Conservation (phyloP, 2,113 vertebrate genomes). For the Platysteira castanea region DNA sequence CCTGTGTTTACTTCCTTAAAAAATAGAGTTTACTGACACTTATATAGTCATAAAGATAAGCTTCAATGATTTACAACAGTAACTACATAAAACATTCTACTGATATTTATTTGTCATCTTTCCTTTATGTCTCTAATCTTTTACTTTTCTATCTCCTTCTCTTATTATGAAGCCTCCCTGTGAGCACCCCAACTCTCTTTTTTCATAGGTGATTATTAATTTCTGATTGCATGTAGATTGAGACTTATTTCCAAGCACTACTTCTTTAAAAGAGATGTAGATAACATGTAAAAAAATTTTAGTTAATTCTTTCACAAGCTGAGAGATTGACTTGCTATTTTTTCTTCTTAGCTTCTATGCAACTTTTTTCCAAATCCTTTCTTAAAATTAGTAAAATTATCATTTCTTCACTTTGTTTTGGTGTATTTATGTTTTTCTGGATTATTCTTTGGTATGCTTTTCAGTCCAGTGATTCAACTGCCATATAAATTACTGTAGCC, state of each 20-base stretch:
- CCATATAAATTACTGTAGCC: constrained; percentile 8
- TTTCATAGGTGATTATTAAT: neutral
- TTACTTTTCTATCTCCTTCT: neutral
- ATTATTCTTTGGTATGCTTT: constrained; percentile 26
- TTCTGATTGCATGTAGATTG: neutral
- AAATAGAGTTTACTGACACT: neutral
- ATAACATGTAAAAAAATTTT: neutral
- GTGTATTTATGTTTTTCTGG: neutral
- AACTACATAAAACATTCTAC: neutral
- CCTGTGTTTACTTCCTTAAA: neutral
- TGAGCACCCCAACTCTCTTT: neutral
- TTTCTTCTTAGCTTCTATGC: neutral
- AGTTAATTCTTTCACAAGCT: neutral
- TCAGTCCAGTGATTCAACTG: constrained; percentile 17
- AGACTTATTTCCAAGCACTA: neutral
- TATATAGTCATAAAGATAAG: neutral
- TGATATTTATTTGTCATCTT: neutral
- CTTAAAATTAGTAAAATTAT: neutral
- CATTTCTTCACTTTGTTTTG: neutral
- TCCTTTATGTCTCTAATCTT: neutral
- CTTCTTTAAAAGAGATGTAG: neutral
- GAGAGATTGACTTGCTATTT: neutral
- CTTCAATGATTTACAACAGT: neutral
- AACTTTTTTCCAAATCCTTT: neutral
- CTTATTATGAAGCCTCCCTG: neutral